These are phyloP conservation scores for Hemaris fuciformis DNA, from an alignment of 2,888 invertebrate genomes.

Conservation along the genomic window DNA sequence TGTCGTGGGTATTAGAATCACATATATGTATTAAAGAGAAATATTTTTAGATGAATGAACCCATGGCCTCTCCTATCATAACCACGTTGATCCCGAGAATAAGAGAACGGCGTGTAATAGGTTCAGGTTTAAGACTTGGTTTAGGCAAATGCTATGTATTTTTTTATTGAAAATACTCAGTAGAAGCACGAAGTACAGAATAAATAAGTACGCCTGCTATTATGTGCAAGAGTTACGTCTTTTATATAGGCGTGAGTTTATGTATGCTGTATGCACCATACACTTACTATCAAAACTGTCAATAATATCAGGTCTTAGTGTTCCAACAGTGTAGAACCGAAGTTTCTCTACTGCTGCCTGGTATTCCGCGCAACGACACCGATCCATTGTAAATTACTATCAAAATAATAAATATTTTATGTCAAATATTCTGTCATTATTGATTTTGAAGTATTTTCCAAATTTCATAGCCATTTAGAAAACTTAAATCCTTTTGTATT, in stretches of 20 bases:
- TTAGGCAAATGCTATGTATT: too few relatives aligned
- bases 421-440: neutral
- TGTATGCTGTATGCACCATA: too few relatives aligned
- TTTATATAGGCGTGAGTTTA: neutral
- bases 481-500: too few relatives aligned
- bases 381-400: slow-evolving; percentile 51
- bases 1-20: too few relatives aligned
- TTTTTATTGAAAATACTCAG: neutral
- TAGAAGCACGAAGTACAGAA: too few relatives aligned
- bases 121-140: too few relatives aligned
- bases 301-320: slow-evolving; percentile 54
- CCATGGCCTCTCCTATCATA: too few relatives aligned
- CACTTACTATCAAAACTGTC: slow-evolving; percentile 60
- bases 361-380: slow-evolving; percentile 67
- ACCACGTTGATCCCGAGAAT: neutral
- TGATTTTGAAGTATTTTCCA: neutral
- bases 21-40: too few relatives aligned
- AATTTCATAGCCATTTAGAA: neutral
- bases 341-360: slow-evolving; percentile 56
- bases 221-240: too few relatives aligned
- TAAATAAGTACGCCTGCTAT: too few relatives aligned
- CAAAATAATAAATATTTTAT: slow-evolving; percentile 17
- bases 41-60: too few relatives aligned
- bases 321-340: slow-evolving; percentile 62
- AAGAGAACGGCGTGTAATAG: too few relatives aligned